Base-by-base conservation (phyloP, 1,140 invertebrate genomes). In the Hestina assimilis region DNA sequence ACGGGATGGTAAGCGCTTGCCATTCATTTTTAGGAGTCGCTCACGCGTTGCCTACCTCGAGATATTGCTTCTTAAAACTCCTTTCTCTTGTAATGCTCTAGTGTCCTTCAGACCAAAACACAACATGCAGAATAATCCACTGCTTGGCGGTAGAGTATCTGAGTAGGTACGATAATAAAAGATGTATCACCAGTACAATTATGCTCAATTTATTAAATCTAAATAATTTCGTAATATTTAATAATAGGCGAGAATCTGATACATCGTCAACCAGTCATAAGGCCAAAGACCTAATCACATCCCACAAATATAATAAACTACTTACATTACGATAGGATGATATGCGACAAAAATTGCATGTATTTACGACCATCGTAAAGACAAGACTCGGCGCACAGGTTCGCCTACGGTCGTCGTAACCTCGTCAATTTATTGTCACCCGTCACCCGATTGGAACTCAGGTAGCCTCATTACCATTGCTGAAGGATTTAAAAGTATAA, bases 391-490 rank as follows among this genome's bases (percentile, higher is more conserved):
- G 9, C 24, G 5, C 38, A 21, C 17, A 17, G 12, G 12, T 19
- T 33, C 23, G 31, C 29, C 15, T 38, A 19, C 33, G 31, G 7
- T 5, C n/a, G 26, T 31, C 14, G 42, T 63, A 63, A 63, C 29
- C 15, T 42, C 21, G 47, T 23, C 54, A 29, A 24, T 63, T 63
- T 63, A 63, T 63, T 47, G 53, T 57, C 40, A 53, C 6, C 42
- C 47, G 60, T 57, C 60, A 11, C 8, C 24, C 7, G 26, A 24
- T 42, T 29, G 51, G 29, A 21, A 21, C n/a, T 24, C 31, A 38
- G 47, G 20, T 38, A 38, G 47, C 21, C 21, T 14, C 23, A 24
- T 38, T 24, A 7, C 7, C 21, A 15, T 6, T 29, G 50, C 28
- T 38, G 31, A 51, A 26, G 21, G 21, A 51, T 38, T 35, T 40